Base-by-base conservation (phyloP, 2,113 vertebrate genomes). In the Mesembrinibis cayennensis region DNA sequence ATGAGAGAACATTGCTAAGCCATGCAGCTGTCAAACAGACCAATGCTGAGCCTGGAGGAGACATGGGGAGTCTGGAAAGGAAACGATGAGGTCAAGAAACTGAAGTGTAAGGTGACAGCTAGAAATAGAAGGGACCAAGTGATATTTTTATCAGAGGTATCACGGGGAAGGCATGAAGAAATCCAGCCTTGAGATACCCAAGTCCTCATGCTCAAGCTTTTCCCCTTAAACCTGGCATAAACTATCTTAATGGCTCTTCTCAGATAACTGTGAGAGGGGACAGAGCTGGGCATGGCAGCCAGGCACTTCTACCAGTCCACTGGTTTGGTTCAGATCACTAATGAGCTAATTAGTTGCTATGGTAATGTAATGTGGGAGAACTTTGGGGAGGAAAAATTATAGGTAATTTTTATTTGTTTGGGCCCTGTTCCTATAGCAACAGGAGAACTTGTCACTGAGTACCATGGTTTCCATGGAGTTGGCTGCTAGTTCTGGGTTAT, bases 371-470 rank as follows among this genome's bases (percentile, higher is more conserved):
- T 88, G 94, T 93, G 93, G 86, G 91, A 95, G 96, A 95, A 94
- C 78, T 95, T 96, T 72, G 84, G 95, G 96, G 84, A 96, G 93
- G 89, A 92, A 82, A 95, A 94, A 97, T 97, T 79, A 92, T 86
- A 96, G 96, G 95, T 97, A 93, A 97, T 97, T 95, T 95, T 93
- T 97, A 95, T 95, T 97, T 97, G 96, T 97, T 97, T 97, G 88
- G 90, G 86, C 82, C 94, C 70, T 62, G 96, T 97, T 97, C 94
- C 97, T 95, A 97, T 95, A 97, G 96, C 90, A 97, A 97, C 95
- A 62, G 85, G 82, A 89, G 86, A 94, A 92, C 85, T 94, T 97
- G 95, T 95, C 93, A 91, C 56, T 13, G 63, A 97, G 67, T 96
- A 94, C 88, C 90, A 88, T 96, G 96, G 93, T 96, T 97, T 97